These are phyloP conservation scores for Charanyca ferruginea DNA, from an alignment of 2,888 invertebrate species.

Conservation along the genomic window DNA sequence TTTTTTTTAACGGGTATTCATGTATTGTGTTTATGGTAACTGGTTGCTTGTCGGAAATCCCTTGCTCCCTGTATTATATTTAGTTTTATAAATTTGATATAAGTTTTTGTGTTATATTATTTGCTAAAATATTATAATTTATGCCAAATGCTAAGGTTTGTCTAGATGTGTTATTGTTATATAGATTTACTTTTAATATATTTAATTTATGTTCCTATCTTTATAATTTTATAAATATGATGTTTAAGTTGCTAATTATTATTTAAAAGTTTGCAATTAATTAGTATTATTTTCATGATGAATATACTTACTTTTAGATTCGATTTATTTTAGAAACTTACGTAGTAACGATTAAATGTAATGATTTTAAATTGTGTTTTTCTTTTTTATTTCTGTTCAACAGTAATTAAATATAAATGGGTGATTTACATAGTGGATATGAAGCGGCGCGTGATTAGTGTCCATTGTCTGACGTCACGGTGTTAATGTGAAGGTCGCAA, in stretches of 20 bases:
- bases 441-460: conserved; percentile 69
- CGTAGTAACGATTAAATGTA: conserved; percentile 33
- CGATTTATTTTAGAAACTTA: conserved; percentile 34
- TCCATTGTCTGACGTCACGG: conserved; percentile 74
- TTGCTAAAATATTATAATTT: not conserved
- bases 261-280: too few species aligned
- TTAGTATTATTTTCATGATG: conserved; percentile 5
- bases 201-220: too few species aligned
- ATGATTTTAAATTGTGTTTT: conserved; percentile 3
- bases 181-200: not conserved
- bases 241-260: too few species aligned
- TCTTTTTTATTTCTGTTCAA: too few species aligned
- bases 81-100: conserved; percentile 13
- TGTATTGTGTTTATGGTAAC: too few species aligned
- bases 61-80: not conserved
- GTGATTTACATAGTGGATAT: conserved; percentile 76
- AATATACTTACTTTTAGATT: conserved; percentile 14
- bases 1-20: too few species aligned
- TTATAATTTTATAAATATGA: not conserved
- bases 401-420: conserved; percentile 67
- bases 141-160: conserved; percentile 10
- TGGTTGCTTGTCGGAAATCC: too few species aligned
- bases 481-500: not conserved
- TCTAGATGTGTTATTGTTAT: conserved; percentile 6
- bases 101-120: too few species aligned